Percentiles rank a stretch among this genome's conserved stretches.
Evolutionary conservation across 2,888 invertebrate species (phyloP).

Genomic region (Priocnemis perturbator): DNA sequence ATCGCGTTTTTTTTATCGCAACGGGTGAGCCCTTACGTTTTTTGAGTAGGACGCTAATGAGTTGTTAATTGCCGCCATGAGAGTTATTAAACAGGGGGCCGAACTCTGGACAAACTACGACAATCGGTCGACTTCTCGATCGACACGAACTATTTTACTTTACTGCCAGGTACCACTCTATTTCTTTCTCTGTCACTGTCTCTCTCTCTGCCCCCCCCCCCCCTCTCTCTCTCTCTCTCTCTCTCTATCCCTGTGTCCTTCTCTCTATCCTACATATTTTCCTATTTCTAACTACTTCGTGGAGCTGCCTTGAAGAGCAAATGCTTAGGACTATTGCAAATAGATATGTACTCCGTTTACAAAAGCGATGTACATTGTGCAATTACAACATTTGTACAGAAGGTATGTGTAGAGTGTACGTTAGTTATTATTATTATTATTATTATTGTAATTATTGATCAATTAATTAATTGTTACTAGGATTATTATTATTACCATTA

Average conservation of each 20-base stretch:
- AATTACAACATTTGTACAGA: conserved; percentile 60
- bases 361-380: conserved; percentile 58
- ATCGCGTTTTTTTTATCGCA: neutral
- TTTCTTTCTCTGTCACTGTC: conserved; percentile 21
- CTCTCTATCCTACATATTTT: neutral
- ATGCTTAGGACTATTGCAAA: conserved; percentile 48
- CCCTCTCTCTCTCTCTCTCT: conserved; percentile 9
- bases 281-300: conserved; percentile 16
- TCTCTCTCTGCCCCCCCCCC: neutral
- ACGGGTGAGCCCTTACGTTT: conserved; percentile 6
- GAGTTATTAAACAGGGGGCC: neutral
- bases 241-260: conserved; percentile 3
- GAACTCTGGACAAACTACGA: conserved; percentile 36
- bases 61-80: neutral
- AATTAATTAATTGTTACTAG: conserved; percentile 32
- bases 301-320: conserved; percentile 56
- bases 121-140: conserved; percentile 51
- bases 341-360: conserved; percentile 33
- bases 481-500: conserved; percentile 36
- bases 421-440: conserved; percentile 49
- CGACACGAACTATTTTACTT: conserved; percentile 48
- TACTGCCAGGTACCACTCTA: conserved; percentile 58
- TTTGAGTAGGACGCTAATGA: neutral
- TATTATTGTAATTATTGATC: conserved; percentile 21
- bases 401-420: conserved; percentile 49